A percentile compares a stretch with the other conserved stretches of the same genome.
Evolutionary conservation across 2,888 invertebrate genomes (phyloP).

Genomic region (Chaetogeoica ovagalla): DNA sequence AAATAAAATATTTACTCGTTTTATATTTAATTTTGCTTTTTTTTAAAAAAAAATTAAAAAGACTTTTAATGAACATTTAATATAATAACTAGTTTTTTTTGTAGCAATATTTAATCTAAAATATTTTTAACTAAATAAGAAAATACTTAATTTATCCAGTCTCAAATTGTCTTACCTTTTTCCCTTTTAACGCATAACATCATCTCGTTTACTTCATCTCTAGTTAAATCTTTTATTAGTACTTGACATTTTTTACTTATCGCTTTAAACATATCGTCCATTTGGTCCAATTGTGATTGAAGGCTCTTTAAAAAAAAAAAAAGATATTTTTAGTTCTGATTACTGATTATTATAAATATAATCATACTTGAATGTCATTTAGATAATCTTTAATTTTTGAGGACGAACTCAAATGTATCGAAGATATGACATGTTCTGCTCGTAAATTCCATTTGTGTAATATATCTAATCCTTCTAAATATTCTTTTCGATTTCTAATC

Average conservation of each 20-base stretch:
- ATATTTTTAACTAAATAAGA: no score
- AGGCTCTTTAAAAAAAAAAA: slow-evolving; percentile 64
- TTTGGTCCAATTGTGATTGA: slow-evolving; percentile 79
- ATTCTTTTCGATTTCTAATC: slow-evolving; percentile 77
- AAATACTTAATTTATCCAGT: no score
- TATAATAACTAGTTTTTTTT: no score
- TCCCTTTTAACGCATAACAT: slow-evolving; percentile 85
- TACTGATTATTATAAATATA: background rate
- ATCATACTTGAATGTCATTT: slow-evolving; percentile 67
- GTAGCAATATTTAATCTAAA: no score
- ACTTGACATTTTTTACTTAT: slow-evolving; percentile 91
- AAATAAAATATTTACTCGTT: no score
- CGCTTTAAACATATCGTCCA: slow-evolving; percentile 86
- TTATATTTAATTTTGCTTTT: no score
- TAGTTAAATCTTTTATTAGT: slow-evolving; percentile 83
- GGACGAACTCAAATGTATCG: slow-evolving; percentile 74
- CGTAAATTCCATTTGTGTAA: slow-evolving; percentile 79
- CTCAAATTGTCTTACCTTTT: slow-evolving; percentile 61
- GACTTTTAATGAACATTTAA: no score
- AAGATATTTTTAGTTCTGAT: background rate
- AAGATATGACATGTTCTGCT: slow-evolving; percentile 72
- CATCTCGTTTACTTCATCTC: slow-evolving; percentile 88
- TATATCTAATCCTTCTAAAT: slow-evolving; percentile 73
- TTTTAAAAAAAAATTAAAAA: no score
- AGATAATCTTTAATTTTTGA: slow-evolving; percentile 80